Base-by-base conservation (phyloP, 2,888 invertebrate genomes). In the Syrista parreyssii region DNA sequence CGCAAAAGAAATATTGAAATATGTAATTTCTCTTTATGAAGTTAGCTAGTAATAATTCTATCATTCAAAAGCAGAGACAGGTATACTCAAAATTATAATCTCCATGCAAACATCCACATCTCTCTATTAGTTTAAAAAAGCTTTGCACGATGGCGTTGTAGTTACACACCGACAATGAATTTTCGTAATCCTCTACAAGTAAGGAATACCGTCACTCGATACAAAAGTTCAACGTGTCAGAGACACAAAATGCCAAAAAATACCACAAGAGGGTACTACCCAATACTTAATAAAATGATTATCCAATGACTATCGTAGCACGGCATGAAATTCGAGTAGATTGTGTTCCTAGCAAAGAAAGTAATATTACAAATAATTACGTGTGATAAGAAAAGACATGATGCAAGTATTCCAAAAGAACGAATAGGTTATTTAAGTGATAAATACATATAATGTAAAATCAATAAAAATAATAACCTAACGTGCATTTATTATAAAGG, bases 131-230 rank as follows among this genome's bases (percentile, higher is more conserved):
- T 55, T 55, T 23, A 23, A 23, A 23, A 55, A 23, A 23, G 23
- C 23, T 9, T 55, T 55, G 55, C 9, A 23, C 23, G 55, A 55
- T 55, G 55, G 2, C 55, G 55, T 9, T 55, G 23, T 55, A 55
- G 2, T 2, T 15, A 0, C 3, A 9, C 0, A 0, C 9, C 55
- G 6, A 23, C 0, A 23, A 23, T 23, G 1, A 2, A 55, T 55
- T 23, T 55, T 55, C 55, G 23, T 36, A 23, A 55, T 9, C 1
- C 0, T 55, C 23, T 2, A 9, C 15, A 55, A 23, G 23, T 0
- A 9, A 55, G 55, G 6, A 55, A 55, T 23, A 55, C 23, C 55
- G 23, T 55, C 55, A 9, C 23, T 55, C 55, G 55, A 15, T 23
- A 23, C 23, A 55, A 55, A 23, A 23, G 23, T 55, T 23, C 23